Percentiles rank a stretch among this genome's conserved stretches.
Conservation (phyloP, 2,797 vertebrate genomes). For the Apodemus agrarius region DNA sequence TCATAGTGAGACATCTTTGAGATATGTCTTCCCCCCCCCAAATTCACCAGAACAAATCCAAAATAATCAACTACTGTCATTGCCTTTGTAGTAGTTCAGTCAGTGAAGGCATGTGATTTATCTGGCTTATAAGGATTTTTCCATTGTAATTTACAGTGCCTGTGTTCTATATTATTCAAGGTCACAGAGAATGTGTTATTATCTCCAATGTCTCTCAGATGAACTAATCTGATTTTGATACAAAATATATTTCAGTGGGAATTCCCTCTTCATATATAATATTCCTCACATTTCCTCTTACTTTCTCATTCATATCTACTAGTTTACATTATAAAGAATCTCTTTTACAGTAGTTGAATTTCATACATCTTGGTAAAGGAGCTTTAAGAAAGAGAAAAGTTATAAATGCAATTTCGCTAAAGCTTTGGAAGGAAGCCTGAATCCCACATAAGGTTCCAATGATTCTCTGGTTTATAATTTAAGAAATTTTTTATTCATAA, state of each 20-base stretch:
- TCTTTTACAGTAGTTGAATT: background rate
- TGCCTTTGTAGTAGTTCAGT: background rate
- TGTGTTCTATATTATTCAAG: background rate
- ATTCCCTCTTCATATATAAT: background rate
- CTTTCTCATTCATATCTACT: background rate
- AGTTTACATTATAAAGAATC: background rate
- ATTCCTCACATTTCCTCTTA: background rate
- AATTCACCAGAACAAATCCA: background rate
- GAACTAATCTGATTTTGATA: background rate
- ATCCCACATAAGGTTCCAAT: background rate
- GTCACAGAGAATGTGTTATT: background rate
- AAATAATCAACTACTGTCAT: background rate
- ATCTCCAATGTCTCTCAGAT: background rate
- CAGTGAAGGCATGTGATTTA: background rate
- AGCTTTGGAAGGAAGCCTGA: background rate
- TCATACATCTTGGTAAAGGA: background rate
- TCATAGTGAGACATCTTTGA: background rate
- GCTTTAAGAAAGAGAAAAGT: conserved; percentile 12
- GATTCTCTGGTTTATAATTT: background rate
- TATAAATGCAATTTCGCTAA: background rate
- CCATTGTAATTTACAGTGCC: background rate
- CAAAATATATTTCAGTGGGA: background rate
- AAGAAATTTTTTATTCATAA: background rate
- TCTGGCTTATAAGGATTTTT: background rate
- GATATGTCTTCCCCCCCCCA: rapidly evolving